Percentiles rank a stretch among this genome's conserved stretches.
phyloP scores from a whole-genome alignment of 2,113 vertebrate species.

The Indicator maculatus region DNA sequence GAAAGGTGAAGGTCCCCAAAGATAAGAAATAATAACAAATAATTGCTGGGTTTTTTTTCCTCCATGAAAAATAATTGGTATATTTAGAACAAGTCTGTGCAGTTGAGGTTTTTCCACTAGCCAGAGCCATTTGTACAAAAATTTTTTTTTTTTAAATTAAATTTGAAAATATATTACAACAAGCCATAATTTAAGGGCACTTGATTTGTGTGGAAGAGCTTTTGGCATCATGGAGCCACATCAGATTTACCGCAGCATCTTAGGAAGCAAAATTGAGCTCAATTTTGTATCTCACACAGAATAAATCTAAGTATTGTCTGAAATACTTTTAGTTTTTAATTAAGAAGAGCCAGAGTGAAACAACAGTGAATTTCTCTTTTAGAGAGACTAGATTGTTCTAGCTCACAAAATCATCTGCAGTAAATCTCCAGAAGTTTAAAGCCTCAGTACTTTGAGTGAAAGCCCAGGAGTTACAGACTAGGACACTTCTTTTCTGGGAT shows the following conservation, averaged over 20 bases:
- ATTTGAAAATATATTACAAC: neutral
- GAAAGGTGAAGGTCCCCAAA: slow-evolving; percentile 15
- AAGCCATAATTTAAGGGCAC: neutral
- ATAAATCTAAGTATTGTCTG: neutral
- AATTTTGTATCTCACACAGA: neutral
- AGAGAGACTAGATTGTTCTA: neutral
- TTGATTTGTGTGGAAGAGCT: slow-evolving; percentile 32
- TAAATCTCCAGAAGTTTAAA: neutral
- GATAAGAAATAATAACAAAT: slow-evolving; percentile 33
- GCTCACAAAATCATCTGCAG: neutral
- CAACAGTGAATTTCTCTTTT: neutral
- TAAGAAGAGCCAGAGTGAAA: neutral
- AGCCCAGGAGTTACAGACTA: neutral
- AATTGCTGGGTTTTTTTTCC: neutral
- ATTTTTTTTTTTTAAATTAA: too few species aligned
- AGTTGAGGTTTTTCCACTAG: neutral
- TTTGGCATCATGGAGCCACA: neutral
- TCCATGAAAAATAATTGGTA: neutral
- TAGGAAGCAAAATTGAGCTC: neutral
- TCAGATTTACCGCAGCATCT: slow-evolving; percentile 8
- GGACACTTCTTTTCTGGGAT: neutral
- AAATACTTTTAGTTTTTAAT: slow-evolving; percentile 16
- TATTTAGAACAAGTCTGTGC: slow-evolving; percentile 6
- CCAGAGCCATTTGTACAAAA: neutral
- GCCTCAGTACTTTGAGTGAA: neutral